Evolutionary conservation across 1,140 invertebrate species (phyloP), one percentile per base, ranked within the genome.

Genomic region (Drosophila melanica): DNA sequence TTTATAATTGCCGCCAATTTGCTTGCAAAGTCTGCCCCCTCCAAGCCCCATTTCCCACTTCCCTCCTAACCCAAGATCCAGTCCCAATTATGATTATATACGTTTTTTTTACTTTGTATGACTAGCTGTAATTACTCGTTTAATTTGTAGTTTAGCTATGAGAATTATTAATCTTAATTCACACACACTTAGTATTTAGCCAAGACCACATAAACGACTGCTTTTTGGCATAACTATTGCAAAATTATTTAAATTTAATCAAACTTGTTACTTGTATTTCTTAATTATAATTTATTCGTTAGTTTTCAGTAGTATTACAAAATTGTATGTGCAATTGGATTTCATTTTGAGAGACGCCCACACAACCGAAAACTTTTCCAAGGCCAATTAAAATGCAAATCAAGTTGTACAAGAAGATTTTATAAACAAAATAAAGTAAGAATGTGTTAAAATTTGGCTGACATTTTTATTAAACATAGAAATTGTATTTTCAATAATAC

Each of bases 141-240:
- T 66, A 75, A 79, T 81, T 60, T 71, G 66, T 81, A 87, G 75
- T 78, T 89, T 79, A 82, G 79, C 76, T 89, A 82, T 82, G 84
- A 82, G 82, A 86, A 87, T 86, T 82, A 86, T 86, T 86, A 86
- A 89, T 82, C 47, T 87, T 86, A 86, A 82, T 73, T 60, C 60
- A 69, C 53, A 44, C 33, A 39, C 62, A 35, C 8, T 51, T 63
- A 55, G 51, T 53, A 12, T 3, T 23, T 64, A 64, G 16, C 12
- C 20, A 12, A 33, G 30, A 33, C 47, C 39, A 74, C 35, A 68
- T 58, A 63, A 70, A 57, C 60, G 60, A 76, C 69, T 74, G 69
- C 66, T 70, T 50, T 60, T 66, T 68, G 71, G 41, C 58, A 44
- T 45, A 55, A 50, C n/a, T 58, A 42, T 58, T 68, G 75, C 53